phyloP scores from a whole-genome alignment of 2,113 vertebrate genomes.

The Pungitius pungitius region DNA sequence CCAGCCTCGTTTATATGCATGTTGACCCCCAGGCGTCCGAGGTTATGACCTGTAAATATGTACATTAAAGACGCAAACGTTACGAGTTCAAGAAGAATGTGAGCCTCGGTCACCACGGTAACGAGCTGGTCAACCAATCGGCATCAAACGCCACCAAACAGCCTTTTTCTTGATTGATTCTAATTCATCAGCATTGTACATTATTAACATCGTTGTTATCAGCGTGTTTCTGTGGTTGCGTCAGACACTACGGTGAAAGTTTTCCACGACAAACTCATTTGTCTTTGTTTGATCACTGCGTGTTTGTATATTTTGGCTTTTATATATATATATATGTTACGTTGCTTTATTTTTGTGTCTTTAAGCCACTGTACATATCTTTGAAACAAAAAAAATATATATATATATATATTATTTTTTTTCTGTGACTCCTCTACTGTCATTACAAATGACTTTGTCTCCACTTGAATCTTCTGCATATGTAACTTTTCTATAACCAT shows the following conservation, averaged over 20 bases:
- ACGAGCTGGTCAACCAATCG: background rate
- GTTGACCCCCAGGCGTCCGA: background rate
- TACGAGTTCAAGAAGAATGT: background rate
- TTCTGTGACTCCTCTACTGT: constrained; percentile 4
- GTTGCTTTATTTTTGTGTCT: too few relatives aligned
- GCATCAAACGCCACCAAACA: background rate
- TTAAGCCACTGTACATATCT: too few relatives aligned
- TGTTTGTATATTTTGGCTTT: constrained; percentile 12
- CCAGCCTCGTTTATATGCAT: background rate
- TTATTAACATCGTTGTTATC: background rate
- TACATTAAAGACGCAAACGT: background rate
- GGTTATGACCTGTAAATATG: background rate
- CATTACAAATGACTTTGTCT: background rate
- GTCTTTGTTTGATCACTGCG: background rate
- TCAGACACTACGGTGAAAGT: constrained; percentile 13
- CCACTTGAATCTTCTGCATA: background rate
- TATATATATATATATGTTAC: background rate
- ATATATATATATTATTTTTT: background rate
- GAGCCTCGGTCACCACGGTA: background rate
- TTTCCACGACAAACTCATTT: background rate
- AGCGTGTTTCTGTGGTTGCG: background rate
- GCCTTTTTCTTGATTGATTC: background rate
- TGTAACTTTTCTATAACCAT: background rate
- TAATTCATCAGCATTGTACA: background rate
- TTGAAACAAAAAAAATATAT: too few relatives aligned